These are phyloP conservation scores for Ecliptopera silaceata DNA, from an alignment of 2,888 invertebrate genomes.

Conservation along the genomic window DNA sequence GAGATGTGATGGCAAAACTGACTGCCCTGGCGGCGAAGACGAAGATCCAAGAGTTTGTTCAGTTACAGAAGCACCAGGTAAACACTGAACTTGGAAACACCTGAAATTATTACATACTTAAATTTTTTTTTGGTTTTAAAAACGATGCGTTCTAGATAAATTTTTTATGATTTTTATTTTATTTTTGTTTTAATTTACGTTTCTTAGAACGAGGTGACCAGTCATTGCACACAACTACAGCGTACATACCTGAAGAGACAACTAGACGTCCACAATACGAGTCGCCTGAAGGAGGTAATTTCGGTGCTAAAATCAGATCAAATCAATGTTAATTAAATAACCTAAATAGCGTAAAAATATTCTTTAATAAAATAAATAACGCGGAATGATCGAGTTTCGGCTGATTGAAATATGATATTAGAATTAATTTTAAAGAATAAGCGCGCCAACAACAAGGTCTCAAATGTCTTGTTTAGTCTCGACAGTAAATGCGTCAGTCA, in stretches of 20 bases:
- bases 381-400: no score
- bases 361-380: no score
- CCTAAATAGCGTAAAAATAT: neutral
- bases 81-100: neutral
- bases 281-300: neutral
- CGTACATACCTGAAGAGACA: neutral
- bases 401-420: no score
- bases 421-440: no score
- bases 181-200: slow-evolving; percentile 26
- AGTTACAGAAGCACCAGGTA: neutral
- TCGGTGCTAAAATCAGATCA: neutral
- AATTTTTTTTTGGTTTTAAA: no score
- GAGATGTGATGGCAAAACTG: slow-evolving; percentile 37
- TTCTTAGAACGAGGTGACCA: slow-evolving; percentile 31
- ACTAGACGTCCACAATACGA: neutral
- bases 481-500: no score
- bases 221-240: slow-evolving; percentile 10
- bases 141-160: no score
- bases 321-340: neutral
- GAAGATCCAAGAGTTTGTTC: slow-evolving; percentile 33
- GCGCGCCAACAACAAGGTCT: no score
- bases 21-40: slow-evolving; percentile 48
- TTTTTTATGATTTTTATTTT: slow-evolving; percentile 3
- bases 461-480: no score
- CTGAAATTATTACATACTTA: neutral